A percentile compares a stretch with the other conserved stretches of the same genome.
Conservation (phyloP, 2,797 vertebrate genomes). For the Lepus townsendii region DNA sequence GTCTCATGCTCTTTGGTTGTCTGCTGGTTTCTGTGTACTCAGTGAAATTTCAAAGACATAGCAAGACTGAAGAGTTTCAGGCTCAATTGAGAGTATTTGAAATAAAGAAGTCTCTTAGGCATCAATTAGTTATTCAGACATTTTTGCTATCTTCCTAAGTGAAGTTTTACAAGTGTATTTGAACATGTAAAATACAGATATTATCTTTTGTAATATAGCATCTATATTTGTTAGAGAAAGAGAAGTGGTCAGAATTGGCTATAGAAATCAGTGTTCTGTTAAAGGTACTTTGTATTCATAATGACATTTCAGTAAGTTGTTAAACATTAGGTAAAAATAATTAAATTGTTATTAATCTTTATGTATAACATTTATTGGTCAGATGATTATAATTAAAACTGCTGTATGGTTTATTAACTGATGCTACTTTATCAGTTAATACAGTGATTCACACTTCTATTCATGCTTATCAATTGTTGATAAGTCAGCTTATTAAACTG, state of each 20-base stretch:
- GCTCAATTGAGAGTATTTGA: neutral
- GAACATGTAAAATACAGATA: neutral
- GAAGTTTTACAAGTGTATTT: slow-evolving; percentile 42
- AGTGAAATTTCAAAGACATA: neutral
- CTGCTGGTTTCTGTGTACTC: slow-evolving; percentile 12
- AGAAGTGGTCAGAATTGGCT: neutral
- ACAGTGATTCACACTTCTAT: neutral
- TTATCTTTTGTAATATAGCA: neutral
- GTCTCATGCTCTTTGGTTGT: neutral
- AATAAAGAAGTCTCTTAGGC: neutral
- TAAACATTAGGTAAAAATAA: slow-evolving; percentile 61
- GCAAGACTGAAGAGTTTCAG: neutral
- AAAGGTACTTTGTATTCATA: slow-evolving; percentile 60
- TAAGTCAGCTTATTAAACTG: slow-evolving; percentile 38
- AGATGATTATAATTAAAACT: slow-evolving; percentile 69
- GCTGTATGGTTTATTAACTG: slow-evolving; percentile 54
- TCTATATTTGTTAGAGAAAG: slow-evolving; percentile 45
- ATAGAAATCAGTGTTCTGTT: slow-evolving; percentile 60
- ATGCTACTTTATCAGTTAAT: slow-evolving; percentile 49
- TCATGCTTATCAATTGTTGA: slow-evolving; percentile 4
- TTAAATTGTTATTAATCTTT: slow-evolving; percentile 78
- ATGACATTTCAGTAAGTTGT: slow-evolving; percentile 70
- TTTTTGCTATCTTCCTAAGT: neutral
- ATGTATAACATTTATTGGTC: slow-evolving; percentile 72
- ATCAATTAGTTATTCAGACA: slow-evolving; percentile 19